These are phyloP conservation scores for Ditula angustiorana DNA, from an alignment of 2,888 invertebrate genomes.

Conservation along the genomic window DNA sequence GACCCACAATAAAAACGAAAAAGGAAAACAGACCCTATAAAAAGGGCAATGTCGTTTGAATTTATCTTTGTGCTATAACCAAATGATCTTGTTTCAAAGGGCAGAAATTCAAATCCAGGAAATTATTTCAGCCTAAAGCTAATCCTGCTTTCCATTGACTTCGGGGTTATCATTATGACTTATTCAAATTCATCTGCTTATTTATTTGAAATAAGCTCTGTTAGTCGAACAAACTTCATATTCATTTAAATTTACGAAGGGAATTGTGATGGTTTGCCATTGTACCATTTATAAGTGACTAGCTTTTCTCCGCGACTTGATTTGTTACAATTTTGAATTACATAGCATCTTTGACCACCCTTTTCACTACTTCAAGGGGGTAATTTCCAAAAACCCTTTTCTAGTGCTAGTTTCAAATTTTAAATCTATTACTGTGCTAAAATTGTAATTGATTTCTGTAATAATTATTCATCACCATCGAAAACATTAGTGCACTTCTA, in stretches of 20 bases:
- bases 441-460: too few relatives aligned
- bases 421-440: too few relatives aligned
- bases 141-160: conserved; percentile 23
- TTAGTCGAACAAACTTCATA: neutral
- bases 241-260: neutral
- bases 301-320: neutral
- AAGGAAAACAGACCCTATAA: conserved; percentile 6
- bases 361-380: too few relatives aligned
- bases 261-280: neutral
- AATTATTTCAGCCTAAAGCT: conserved; percentile 23
- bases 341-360: too few relatives aligned
- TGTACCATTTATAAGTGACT: neutral
- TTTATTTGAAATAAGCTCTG: conserved; percentile 13
- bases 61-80: conserved; percentile 13
- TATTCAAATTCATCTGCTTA: conserved; percentile 34
- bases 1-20: conserved; percentile 1
- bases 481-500: too few relatives aligned
- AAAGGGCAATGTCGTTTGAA: conserved; percentile 23
- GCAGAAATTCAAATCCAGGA: conserved; percentile 25
- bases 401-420: too few relatives aligned
- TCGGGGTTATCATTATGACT: conserved; percentile 30
- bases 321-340: too few relatives aligned
- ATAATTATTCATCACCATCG: too few relatives aligned
- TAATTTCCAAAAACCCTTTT: too few relatives aligned
- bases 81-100: conserved; percentile 13